phyloP scores from a whole-genome alignment of 2,888 invertebrate genomes.

The Lycophotia porphyrea region DNA sequence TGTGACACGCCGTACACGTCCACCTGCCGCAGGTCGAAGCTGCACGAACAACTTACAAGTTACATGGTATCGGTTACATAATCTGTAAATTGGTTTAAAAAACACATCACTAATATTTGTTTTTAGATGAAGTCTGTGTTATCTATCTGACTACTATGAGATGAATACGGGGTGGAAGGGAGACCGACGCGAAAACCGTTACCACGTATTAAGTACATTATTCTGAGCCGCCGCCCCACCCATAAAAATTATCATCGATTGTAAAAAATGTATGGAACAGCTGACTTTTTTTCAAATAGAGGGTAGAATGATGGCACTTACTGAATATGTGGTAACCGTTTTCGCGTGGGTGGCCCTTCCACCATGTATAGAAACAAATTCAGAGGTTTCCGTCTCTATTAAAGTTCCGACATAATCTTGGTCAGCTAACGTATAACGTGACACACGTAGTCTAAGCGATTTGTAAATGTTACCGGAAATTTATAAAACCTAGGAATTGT shows the following conservation, averaged over 20 bases:
- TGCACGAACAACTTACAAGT: slow-evolving; percentile 54
- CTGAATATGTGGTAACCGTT: too few relatives aligned
- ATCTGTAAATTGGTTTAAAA: not conserved
- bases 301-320: too few relatives aligned
- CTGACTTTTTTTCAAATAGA: too few relatives aligned
- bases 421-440: not conserved
- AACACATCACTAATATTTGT: not conserved
- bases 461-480: too few relatives aligned
- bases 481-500: too few relatives aligned
- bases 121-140: not conserved
- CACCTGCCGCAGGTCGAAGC: slow-evolving; percentile 79
- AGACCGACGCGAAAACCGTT: too few relatives aligned
- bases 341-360: too few relatives aligned
- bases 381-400: not conserved
- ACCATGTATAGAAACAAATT: not conserved
- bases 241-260: too few relatives aligned
- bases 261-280: too few relatives aligned
- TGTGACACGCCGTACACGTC: slow-evolving; percentile 88
- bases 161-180: too few relatives aligned
- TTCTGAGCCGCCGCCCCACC: too few relatives aligned
- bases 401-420: not conserved
- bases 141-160: not conserved
- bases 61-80: not conserved
- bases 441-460: not conserved
- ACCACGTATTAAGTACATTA: too few relatives aligned